These are phyloP conservation scores for Recurvirostra avosetta DNA, from an alignment of 2,113 vertebrate genomes.

Conservation along the genomic window DNA sequence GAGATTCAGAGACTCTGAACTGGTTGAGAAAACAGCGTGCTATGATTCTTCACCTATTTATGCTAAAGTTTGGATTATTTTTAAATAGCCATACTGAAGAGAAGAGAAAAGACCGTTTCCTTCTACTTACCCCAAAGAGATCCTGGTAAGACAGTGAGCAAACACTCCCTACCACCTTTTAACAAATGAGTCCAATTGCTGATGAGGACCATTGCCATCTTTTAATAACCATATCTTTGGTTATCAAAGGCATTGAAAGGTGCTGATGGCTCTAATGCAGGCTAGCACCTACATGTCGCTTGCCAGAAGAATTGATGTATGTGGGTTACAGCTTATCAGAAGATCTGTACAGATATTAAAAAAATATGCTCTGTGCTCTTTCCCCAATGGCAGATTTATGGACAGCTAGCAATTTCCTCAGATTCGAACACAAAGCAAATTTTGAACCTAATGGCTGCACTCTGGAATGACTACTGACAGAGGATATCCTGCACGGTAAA, in stretches of 20 bases:
- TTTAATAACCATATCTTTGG: neutral
- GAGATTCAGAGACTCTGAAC: neutral
- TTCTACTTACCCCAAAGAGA: neutral
- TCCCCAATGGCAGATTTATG: neutral
- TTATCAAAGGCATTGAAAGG: neutral
- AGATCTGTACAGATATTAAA: neutral
- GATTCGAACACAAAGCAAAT: neutral
- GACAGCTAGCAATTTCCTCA: neutral
- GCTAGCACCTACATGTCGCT: neutral
- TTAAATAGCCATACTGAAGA: neutral
- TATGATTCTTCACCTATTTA: neutral
- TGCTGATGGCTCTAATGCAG: neutral
- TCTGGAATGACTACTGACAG: neutral
- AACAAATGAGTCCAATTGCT: neutral
- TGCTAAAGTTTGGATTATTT: neutral
- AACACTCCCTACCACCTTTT: neutral
- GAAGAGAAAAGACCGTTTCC: neutral
- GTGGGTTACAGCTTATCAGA: neutral
- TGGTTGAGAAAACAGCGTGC: neutral
- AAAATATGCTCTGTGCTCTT: neutral
- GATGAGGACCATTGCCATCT: neutral
- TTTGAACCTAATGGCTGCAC: neutral
- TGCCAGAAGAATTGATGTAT: neutral
- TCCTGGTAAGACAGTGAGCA: neutral
- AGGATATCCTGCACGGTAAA: neutral